phyloP scores from a whole-genome alignment of 92 coral and sea anemone genomes.

The Nematostella vectensis region DNA sequence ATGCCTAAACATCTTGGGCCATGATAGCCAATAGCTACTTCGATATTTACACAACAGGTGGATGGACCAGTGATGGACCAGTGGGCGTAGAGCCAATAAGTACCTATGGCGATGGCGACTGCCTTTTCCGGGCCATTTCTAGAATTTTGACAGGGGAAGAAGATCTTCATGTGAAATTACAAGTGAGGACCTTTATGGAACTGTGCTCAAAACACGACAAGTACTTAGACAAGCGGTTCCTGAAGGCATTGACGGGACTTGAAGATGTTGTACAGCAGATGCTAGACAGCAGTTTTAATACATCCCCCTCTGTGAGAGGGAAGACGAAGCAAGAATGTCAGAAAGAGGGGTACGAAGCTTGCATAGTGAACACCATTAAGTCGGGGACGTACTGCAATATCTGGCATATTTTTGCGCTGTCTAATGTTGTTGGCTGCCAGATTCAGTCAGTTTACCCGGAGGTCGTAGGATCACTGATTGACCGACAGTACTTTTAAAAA shows the following conservation, averaged over 20 bases:
- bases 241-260: constrained; percentile 38
- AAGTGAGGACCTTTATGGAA: constrained; percentile 50
- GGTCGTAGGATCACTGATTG: constrained; percentile 22
- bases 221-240: constrained; percentile 31
- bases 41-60: background rate
- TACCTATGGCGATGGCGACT: constrained; percentile 52
- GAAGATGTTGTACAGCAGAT: constrained; percentile 27
- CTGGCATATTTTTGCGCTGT: constrained; percentile 52
- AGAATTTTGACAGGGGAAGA: constrained; percentile 49
- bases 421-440: constrained; percentile 41
- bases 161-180: constrained; percentile 37
- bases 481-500: constrained; percentile 41
- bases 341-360: constrained; percentile 40
- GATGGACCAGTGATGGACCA: constrained; percentile 39
- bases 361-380: constrained; percentile 35
- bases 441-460: constrained; percentile 28
- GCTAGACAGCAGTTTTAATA: constrained; percentile 46
- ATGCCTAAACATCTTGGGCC: no score
- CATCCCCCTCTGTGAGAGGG: constrained; percentile 22
- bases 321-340: constrained; percentile 19
- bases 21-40: no score
- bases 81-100: constrained; percentile 25
- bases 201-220: constrained; percentile 41
- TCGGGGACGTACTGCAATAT: constrained; percentile 50
- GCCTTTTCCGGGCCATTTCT: constrained; percentile 51